Base-by-base conservation (phyloP, 2,888 invertebrate genomes). In the Nephrotoma flavescens region DNA sequence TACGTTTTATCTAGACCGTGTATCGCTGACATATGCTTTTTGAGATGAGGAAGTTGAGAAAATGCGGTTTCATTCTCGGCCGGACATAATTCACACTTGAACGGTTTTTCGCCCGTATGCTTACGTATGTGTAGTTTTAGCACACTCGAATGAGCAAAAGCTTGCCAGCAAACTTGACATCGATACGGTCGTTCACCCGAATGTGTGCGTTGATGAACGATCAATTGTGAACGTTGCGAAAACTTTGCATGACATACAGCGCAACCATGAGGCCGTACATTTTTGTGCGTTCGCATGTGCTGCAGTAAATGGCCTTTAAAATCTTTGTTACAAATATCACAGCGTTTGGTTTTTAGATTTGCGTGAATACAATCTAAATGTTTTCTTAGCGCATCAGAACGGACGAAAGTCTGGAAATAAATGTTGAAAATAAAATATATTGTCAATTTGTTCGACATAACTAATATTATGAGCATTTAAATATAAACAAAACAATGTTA, bases 71-170 rank as follows among this genome's bases (percentile, higher is more conserved):
- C 94, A 84, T 92, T 91, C 87, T 93, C 42, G 11, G 11, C 92
- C 87, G 90, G 90, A 89, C 96, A 96, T 89, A 95, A 92, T 12
- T 94, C 92, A 89, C 95, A 95, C 85, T 92, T 93, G 90, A 97
- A 97, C 0, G 97, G 97, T 89, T 96, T 96, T 90, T 97, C 97
- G 0, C 97, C 97, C 0, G 97, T 97, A 90, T 97, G 97, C 12
- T 96, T 93, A 83, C 97, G 93, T 9, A 96, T 95, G 90, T 97
- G 97, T 86, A 97, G 92, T 92, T 96, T 96, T 6, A 97, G 92
- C 0, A 96, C 97, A 12, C 96, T 97, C 0, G 96, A 96, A 91
- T 97, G 97, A 0, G 96, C 95, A 90, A 97, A 97, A 0, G 95
- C 94, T 88, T 95, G 94, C 92, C 94, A 93, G 90, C 96, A 96